Conservation (phyloP, 2,797 vertebrate genomes). For the Notolabrus celidotus region DNA sequence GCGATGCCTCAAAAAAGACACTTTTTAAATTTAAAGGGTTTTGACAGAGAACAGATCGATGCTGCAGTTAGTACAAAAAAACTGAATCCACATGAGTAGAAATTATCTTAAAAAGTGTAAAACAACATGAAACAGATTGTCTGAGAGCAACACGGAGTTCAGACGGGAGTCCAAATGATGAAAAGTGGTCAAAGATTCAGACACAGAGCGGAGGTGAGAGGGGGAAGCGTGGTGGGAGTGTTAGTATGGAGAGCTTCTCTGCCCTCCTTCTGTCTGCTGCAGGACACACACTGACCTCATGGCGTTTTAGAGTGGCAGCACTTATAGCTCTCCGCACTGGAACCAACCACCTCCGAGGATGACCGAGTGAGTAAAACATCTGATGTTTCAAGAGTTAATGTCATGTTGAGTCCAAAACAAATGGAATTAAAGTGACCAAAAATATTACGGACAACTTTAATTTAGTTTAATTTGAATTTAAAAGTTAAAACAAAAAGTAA, state of each 20-base stretch:
- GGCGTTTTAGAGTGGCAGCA: too few species aligned
- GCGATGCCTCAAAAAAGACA: conserved; percentile 10
- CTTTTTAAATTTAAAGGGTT: conserved; percentile 45
- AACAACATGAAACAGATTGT: conserved; percentile 83
- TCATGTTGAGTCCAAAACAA: too few species aligned
- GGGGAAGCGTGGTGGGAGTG: background rate
- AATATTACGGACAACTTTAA: too few species aligned
- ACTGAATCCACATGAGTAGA: conserved; percentile 22
- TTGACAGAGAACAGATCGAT: conserved; percentile 10
- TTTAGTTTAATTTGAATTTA: too few species aligned
- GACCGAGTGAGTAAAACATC: background rate
- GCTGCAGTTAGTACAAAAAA: background rate
- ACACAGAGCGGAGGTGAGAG: background rate
- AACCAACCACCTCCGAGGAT: background rate
- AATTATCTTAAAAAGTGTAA: conserved; percentile 40
- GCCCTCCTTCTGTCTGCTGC: conserved; percentile 14
- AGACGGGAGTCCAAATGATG: conserved; percentile 21
- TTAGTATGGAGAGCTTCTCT: background rate
- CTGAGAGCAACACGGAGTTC: conserved; percentile 78
- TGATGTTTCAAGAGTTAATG: too few species aligned
- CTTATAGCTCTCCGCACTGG: background rate
- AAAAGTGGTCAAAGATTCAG: conserved; percentile 6
- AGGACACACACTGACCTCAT: background rate
- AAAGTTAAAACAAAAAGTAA: too few species aligned
- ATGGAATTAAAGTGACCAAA: too few species aligned